phyloP scores from a whole-genome alignment of 2,113 vertebrate species.

The Gobio gobio region DNA sequence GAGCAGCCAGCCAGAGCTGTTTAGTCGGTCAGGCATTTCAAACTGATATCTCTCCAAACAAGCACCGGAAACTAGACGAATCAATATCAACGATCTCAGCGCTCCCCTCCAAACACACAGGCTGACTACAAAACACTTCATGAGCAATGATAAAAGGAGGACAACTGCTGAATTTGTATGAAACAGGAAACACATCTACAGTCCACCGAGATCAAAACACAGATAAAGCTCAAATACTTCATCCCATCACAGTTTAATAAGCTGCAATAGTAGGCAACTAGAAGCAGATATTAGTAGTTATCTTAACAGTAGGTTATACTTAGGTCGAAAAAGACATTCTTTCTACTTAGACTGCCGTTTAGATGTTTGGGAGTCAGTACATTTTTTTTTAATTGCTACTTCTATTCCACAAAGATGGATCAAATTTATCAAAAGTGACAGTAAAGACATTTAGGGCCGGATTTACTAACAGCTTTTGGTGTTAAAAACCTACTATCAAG shows the following conservation, averaged over 20 bases:
- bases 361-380: no score
- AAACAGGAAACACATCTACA: not conserved
- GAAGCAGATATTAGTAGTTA: not conserved
- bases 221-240: not conserved
- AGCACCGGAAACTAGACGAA: conserved; percentile 54
- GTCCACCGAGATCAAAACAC: not conserved
- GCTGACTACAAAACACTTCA: conserved; percentile 51
- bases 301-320: not conserved
- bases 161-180: not conserved
- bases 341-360: no score
- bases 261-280: not conserved
- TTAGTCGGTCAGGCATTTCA: conserved; percentile 38
- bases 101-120: conserved; percentile 67
- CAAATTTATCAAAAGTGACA: not conserved
- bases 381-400: no score
- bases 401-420: no score
- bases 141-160: conserved; percentile 46
- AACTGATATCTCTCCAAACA: conserved; percentile 48
- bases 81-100: conserved; percentile 47
- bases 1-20: conserved; percentile 1
- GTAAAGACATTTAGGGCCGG: not conserved
- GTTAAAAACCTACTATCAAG: no score
- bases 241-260: not conserved
- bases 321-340: no score
- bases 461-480: no score